Evolutionary conservation across 1,140 invertebrate genomes (phyloP), one percentile per base, ranked within the genome.

Genomic region (Ridgeia piscesae): DNA sequence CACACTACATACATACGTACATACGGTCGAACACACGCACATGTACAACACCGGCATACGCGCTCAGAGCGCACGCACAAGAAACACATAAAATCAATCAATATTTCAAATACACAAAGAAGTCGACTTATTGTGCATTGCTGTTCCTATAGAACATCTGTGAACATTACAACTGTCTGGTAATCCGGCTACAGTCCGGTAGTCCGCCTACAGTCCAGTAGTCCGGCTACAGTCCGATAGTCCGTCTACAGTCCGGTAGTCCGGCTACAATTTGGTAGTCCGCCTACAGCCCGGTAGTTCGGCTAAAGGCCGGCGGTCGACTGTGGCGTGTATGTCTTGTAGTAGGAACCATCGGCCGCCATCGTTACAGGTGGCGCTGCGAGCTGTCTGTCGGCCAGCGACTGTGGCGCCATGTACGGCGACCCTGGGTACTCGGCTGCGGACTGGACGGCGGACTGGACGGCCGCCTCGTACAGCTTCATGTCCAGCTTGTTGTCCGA

Each of bases 401-500:
- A 77, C 58, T 77, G 58, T 77, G 58, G 58, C 34, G 89, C 31
- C 89, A 34, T 90, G n/a, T 35, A 34, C 89, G 89, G 89, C 4
- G 34, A 90, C 89, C 89, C 35, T 1, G 35, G n/a, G n/a, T 42
- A 90, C 89, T 90, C 34, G 31, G 89, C 89, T 14, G 17, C 34
- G 9, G 89, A 77, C 58, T 77, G 58, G 27, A 77, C 58, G 17
- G 58, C 58, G 14, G 58, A 14, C 58, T 94, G 94, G 94, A 95
- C 94, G 91, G 94, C 94, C 58, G 95, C 91, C 58, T 77, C 58
- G 93, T 95, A 94, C 93, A 94, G 94, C 94, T 96, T 95, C 94
- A 95, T 94, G 94, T 95, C 95, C 93, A 95, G 94, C 94, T 95
- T 95, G 92, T 92, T 94, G 92, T 94, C 94, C 91, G 95, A 94